Evolutionary conservation across 2,888 invertebrate species (phyloP), one percentile per base, ranked within the genome.

Genomic region (Bruchidius siliquastri): DNA sequence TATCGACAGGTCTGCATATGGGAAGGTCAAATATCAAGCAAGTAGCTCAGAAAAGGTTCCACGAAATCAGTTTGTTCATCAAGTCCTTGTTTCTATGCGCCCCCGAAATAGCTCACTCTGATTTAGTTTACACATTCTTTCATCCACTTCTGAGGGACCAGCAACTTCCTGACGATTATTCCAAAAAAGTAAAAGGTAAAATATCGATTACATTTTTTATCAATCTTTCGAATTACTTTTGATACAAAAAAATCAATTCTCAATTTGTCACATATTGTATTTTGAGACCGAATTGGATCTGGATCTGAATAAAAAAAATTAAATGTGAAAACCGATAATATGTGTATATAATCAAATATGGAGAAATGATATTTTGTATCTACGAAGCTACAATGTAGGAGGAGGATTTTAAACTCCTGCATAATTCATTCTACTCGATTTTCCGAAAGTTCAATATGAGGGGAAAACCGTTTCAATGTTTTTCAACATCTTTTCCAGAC

Each of bases 81-180:
- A 90, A 92, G 70, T 94, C 95, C 0, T 88, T 99, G 73, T 96
- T 97, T 87, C 89, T 90, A 81, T 92, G 97, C 83, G 94, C 96
- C 0, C 94, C 96, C 79, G 98, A 99, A 88, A 96, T 99, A 80
- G 93, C 96, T 0, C 98, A 99, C 88, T 95, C 94, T 8, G 97
- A 98, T 86, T 89, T 99, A 73, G 97, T 99, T 0, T 99, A 99
- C 86, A 99, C 99, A 0, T 99, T 99, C 89, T 99, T 99, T 89
- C 99, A 99, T 88, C 97, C 98, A 0, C 87, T 99, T 77, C 87
- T 98, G 76, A 88, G 98, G 77, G 99, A 99, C 87, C 97, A 98
- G 87, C 96, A 97, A 85, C 95, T 95, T 82, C 92, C 94, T 18
- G 94, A 94, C 80, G 92, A 95, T 76, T 92, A 93, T 86, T 89